phyloP scores from a whole-genome alignment of 2,888 invertebrate species.

The Polymixis flavicincta region DNA sequence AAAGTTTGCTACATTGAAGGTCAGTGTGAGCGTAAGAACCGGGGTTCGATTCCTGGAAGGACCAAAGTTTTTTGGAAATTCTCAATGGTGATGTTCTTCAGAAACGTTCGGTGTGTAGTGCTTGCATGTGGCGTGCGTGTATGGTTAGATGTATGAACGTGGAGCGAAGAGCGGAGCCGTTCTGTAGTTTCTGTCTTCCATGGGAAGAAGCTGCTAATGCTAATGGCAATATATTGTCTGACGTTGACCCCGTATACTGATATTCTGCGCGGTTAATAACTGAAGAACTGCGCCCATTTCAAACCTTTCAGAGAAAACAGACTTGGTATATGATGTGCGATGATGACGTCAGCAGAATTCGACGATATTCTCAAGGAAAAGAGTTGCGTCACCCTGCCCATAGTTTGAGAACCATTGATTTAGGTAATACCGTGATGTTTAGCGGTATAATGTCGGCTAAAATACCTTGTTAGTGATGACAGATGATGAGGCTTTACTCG shows the following conservation, averaged over 20 bases:
- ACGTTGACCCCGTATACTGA: not conserved
- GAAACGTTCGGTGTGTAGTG: too few species aligned
- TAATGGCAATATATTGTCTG: not conserved
- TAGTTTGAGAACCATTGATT: slow-evolving; percentile 32
- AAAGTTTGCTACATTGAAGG: not conserved
- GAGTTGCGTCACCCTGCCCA: slow-evolving; percentile 1
- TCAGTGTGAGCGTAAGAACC: not conserved
- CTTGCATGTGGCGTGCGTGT: too few species aligned
- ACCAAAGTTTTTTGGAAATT: not conserved
- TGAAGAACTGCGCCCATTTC: not conserved
- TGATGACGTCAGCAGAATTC: slow-evolving; percentile 11
- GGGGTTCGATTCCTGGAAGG: not conserved
- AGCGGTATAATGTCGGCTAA: slow-evolving; percentile 36
- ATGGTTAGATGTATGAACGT: too few species aligned
- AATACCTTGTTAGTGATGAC: slow-evolving; percentile 60
- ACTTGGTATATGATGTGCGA: not conserved
- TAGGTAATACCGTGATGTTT: slow-evolving; percentile 42
- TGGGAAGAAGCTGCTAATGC: not conserved
- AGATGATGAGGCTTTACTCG: slow-evolving; percentile 40
- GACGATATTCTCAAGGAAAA: not conserved
- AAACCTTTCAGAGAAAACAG: not conserved
- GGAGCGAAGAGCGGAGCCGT: not conserved
- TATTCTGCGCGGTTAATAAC: not conserved
- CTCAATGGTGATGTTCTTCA: not conserved
- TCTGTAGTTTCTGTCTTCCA: not conserved